Evolutionary conservation across 2,797 vertebrate genomes (phyloP).

Genomic region (Eospalax fontanierii): DNA sequence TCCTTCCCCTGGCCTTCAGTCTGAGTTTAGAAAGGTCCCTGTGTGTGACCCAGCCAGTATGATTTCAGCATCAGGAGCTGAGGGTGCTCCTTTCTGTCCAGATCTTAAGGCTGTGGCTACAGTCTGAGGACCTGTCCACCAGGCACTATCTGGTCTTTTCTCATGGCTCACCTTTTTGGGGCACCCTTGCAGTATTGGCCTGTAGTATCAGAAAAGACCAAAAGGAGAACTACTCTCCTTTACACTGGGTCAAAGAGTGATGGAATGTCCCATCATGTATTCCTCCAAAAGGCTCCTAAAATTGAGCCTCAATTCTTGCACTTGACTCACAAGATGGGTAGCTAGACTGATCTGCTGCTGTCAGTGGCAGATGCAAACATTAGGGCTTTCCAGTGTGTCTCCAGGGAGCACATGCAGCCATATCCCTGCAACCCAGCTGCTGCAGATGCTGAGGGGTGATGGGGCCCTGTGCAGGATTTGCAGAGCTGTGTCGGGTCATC

Average conservation of each 20-base stretch:
- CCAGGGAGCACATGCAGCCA: background rate
- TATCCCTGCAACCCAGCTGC: background rate
- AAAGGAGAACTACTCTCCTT: background rate
- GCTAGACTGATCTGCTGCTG: accelerated
- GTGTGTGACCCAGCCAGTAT: background rate
- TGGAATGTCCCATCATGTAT: accelerated
- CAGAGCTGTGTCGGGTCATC: no score
- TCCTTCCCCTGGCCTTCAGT: background rate
- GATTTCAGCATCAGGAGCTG: background rate
- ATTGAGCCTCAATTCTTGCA: background rate
- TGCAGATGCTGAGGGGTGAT: background rate
- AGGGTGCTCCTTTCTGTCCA: background rate
- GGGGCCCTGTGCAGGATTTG: background rate
- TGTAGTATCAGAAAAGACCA: background rate
- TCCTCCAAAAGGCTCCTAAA: background rate
- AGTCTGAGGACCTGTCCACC: accelerated
- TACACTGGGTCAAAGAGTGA: accelerated
- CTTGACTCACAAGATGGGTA: background rate
- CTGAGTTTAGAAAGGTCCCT: background rate
- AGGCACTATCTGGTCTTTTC: accelerated
- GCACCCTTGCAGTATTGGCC: background rate
- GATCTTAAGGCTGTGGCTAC: background rate
- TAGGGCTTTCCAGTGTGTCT: background rate
- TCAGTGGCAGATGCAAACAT: background rate
- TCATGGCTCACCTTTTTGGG: background rate